phyloP scores from a whole-genome alignment of 2,888 invertebrate genomes.

The Acleris laterana region DNA sequence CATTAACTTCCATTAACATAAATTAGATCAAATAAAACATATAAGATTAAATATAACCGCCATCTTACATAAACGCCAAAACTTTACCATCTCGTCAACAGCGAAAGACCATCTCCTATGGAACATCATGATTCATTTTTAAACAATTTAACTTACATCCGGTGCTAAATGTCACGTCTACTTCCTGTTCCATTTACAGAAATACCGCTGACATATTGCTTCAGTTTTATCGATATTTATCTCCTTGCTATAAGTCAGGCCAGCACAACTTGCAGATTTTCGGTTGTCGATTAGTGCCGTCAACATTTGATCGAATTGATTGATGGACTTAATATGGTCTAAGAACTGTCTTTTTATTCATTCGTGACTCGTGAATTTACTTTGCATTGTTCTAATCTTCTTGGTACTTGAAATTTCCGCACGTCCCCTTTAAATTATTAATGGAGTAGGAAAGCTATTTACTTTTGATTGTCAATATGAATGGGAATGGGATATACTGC shows the following conservation, averaged over 20 bases:
- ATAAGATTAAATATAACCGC: conserved; percentile 4
- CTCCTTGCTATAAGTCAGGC: not conserved
- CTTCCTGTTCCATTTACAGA: conserved; percentile 27
- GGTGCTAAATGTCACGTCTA: conserved; percentile 25
- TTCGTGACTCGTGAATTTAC: too few relatives aligned
- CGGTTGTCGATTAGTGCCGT: not conserved
- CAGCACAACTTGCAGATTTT: not conserved
- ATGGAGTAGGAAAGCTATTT: too few relatives aligned
- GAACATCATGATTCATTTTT: conserved; percentile 14
- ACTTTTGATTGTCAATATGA: too few relatives aligned
- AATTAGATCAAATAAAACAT: conserved; percentile 17
- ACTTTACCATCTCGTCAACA: too few relatives aligned
- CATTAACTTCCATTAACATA: conserved; percentile 29
- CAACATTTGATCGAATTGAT: too few relatives aligned
- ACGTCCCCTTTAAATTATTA: too few relatives aligned
- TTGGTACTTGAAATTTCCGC: too few relatives aligned
- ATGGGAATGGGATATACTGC: too few relatives aligned
- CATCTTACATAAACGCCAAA: conserved; percentile 15
- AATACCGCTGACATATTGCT: conserved; percentile 15
- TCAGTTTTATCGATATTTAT: conserved; percentile 20
- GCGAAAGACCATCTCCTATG: conserved; percentile 15
- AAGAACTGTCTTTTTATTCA: too few relatives aligned
- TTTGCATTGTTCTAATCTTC: too few relatives aligned
- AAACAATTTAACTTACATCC: conserved; percentile 30
- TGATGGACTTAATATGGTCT: too few relatives aligned